phyloP scores from a whole-genome alignment of 2,113 vertebrate genomes.

The Cepphus grylle region DNA sequence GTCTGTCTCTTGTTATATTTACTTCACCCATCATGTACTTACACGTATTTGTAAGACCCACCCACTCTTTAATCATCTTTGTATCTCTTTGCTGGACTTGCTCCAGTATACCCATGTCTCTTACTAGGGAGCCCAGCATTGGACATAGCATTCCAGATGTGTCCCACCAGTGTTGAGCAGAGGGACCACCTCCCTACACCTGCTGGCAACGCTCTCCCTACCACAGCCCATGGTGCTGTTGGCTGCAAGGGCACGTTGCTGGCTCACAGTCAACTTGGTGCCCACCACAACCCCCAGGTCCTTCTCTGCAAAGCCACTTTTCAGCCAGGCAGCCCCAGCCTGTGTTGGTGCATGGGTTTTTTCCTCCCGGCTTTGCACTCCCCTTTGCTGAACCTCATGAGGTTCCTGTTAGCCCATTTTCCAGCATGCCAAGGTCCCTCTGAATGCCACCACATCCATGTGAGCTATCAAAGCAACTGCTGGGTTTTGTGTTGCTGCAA shows the following conservation, averaged over 20 bases:
- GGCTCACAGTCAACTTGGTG: not conserved
- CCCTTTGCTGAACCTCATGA: not conserved
- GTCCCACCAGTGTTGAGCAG: not conserved
- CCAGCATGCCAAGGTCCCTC: not conserved
- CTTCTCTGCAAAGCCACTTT: not conserved
- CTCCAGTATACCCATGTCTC: not conserved
- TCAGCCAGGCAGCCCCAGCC: not conserved
- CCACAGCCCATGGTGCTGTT: not conserved
- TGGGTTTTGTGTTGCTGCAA: not conserved
- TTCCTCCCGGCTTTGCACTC: not conserved
- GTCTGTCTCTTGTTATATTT: not conserved
- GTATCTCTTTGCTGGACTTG: not conserved
- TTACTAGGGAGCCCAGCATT: not conserved
- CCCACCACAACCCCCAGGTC: not conserved
- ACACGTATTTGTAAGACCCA: not conserved
- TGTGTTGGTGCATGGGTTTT: not conserved
- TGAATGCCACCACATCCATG: not conserved
- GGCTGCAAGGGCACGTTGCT: rapidly evolving
- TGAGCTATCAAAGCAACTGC: not conserved
- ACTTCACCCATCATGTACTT: not conserved
- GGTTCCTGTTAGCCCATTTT: not conserved
- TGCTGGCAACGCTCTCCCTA: not conserved
- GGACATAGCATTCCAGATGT: too few relatives aligned
- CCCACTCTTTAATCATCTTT: too few relatives aligned
- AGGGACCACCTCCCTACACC: not conserved